phyloP scores from a whole-genome alignment of 2,888 invertebrate genomes.

The Pseudolycoriella hygida region DNA sequence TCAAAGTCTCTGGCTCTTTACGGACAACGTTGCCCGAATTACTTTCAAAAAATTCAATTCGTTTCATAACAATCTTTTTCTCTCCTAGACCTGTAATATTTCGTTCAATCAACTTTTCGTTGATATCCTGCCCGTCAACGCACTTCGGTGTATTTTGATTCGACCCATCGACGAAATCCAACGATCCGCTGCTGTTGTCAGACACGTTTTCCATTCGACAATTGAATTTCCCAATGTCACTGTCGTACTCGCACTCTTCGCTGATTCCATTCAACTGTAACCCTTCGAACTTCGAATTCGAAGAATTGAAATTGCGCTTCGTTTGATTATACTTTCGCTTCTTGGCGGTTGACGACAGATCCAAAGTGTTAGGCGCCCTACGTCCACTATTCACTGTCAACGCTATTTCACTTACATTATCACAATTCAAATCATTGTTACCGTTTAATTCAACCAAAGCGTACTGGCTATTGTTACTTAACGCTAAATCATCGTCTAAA shows the following conservation, averaged over 20 bases:
- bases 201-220: conserved; percentile 8
- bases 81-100: neutral
- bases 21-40: neutral
- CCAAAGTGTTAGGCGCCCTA: conserved; percentile 8
- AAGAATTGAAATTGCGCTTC: conserved; percentile 3
- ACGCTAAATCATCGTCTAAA: conserved; percentile 1
- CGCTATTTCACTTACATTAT: neutral
- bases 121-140: neutral
- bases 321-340: conserved; percentile 7
- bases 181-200: conserved; percentile 7
- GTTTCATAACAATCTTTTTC: conserved; percentile 20
- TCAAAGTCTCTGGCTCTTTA: conserved; percentile 14
- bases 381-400: neutral
- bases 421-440: neutral
- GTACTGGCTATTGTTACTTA: neutral
- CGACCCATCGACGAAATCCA: neutral
- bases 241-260: conserved; percentile 11
- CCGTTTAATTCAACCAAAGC: neutral
- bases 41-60: conserved; percentile 25
- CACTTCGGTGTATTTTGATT: neutral
- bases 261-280: conserved; percentile 9
- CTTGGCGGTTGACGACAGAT: conserved; percentile 5
- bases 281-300: conserved; percentile 2
- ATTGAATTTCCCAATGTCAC: conserved; percentile 12
- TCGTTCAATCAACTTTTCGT: neutral